Evolutionary conservation across 92 coral and sea anemone species (phyloP), one percentile per base, ranked within the genome.

Genomic region (Palythoa heliodiscus): DNA sequence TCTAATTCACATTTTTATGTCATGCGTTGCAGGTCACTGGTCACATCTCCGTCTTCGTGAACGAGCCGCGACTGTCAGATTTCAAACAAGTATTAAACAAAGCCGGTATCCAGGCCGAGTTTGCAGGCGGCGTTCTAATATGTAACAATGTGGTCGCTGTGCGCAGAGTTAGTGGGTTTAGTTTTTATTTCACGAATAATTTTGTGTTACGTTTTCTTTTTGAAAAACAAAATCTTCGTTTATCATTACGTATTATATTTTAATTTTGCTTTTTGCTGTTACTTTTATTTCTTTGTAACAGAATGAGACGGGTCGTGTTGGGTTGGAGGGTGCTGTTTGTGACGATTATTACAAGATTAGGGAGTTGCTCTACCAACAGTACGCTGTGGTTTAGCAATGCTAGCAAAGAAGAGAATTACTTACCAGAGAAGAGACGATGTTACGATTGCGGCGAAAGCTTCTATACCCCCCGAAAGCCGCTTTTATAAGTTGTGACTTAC

Each of bases 221-320:
- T 43, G 6, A 43, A 43, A 43, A 43, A 5, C 6, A 43, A 43
- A 8, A 8, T 43, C 50, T 43, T 43, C 6, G 50, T 43, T 43
- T 43, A 43, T 7, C 7, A 3, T 43, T 43, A 43, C 50, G 5
- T 5, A 43, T 43, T 43, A 43, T 43, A 43, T 43, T 43, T 43
- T 43, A 43, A 43, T 8, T 6, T 5, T 43, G 50, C 1, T 69
- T 69, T 29, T 24, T 52, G 4, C 2, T 66, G 5, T 80, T 80
- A n/a, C 22, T 13, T 80, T 4, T 29, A 1, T 29, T 29, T 29
- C 35, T 29, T 29, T 66, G 57, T 63, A 16, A 66, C 86, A 96
- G 99, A 96, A 96, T 86, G 99, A 96, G 87, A 90, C 98, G 67
- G 99, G 99, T 63, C 98, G 99, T 19, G 98, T 96, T 76, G 99